phyloP scores from a whole-genome alignment of 1,140 invertebrate species.

The Lasioglossum albipes region DNA sequence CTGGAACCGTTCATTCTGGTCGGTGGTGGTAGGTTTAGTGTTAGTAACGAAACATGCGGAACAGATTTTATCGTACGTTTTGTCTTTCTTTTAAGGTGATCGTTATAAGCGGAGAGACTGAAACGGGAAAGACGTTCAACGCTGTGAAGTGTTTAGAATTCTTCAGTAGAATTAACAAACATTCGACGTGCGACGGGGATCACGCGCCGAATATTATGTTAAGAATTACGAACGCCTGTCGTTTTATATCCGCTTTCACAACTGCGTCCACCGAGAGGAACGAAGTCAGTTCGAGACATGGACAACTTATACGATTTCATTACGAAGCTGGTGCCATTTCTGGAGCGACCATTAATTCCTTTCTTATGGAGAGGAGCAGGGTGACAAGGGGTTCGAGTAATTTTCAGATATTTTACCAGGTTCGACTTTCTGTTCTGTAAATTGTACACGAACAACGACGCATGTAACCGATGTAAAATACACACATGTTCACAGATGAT shows the following conservation, averaged over 20 bases:
- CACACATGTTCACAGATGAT: constrained; percentile 39
- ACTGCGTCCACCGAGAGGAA: constrained; percentile 84
- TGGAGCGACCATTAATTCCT: constrained; percentile 84
- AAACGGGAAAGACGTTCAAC: constrained; percentile 78
- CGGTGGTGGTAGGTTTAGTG: no score
- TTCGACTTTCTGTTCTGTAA: constrained; percentile 60
- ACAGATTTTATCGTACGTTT: not conserved
- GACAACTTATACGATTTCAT: constrained; percentile 75
- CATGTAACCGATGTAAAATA: no score
- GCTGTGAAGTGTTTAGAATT: constrained; percentile 75
- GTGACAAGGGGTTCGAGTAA: constrained; percentile 80
- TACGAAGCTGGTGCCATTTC: constrained; percentile 82
- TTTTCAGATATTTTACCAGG: constrained; percentile 83
- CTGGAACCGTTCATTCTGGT: no score
- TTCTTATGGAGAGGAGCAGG: constrained; percentile 82
- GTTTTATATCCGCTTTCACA: constrained; percentile 68
- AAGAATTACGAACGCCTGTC: constrained; percentile 65
- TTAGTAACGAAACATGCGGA: not conserved
- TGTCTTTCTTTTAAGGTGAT: constrained; percentile 67
- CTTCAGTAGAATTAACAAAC: constrained; percentile 66
- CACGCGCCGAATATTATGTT: constrained; percentile 44
- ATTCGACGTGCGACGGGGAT: not conserved
- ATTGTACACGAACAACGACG: not conserved
- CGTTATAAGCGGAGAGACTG: constrained; percentile 77
- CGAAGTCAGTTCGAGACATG: constrained; percentile 84